Evolutionary conservation across 2,113 vertebrate genomes (phyloP).

Genomic region (Myrmophylax atrothorax): DNA sequence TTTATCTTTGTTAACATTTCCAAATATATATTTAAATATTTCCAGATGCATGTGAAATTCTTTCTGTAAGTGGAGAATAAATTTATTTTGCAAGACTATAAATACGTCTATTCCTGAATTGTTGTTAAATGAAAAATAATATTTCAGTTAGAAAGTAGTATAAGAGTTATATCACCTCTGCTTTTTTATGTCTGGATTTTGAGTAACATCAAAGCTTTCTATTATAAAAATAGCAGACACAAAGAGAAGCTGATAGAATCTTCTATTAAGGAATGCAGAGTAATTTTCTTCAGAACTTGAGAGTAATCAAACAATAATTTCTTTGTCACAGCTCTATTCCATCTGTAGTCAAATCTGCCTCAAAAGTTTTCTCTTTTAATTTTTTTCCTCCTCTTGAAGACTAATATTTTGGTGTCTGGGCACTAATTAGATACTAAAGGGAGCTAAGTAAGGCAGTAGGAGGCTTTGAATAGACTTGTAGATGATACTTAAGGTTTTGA

Average conservation of each 20-base stretch:
- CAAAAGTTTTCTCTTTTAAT: neutral
- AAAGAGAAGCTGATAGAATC: neutral
- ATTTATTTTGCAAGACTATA: neutral
- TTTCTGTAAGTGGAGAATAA: slow-evolving; percentile 5
- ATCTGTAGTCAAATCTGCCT: neutral
- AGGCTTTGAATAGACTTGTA: neutral
- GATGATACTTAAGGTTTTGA: neutral
- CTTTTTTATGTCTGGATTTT: neutral
- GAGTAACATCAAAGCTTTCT: neutral
- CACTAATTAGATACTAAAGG: neutral
- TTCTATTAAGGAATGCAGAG: neutral
- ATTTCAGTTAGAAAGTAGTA: neutral
- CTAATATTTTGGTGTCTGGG: neutral
- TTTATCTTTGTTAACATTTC: neutral
- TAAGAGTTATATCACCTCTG: neutral
- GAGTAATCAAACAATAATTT: neutral
- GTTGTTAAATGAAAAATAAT: neutral
- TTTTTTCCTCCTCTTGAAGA: neutral
- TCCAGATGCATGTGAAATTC: neutral
- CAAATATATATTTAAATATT: neutral
- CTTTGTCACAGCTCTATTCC: neutral
- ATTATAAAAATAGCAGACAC: neutral
- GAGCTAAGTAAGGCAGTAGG: neutral
- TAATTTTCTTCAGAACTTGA: neutral
- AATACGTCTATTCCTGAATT: neutral